These are phyloP conservation scores for Adrianichthys oophorus DNA, from an alignment of 2,797 vertebrate genomes.

Conservation along the genomic window DNA sequence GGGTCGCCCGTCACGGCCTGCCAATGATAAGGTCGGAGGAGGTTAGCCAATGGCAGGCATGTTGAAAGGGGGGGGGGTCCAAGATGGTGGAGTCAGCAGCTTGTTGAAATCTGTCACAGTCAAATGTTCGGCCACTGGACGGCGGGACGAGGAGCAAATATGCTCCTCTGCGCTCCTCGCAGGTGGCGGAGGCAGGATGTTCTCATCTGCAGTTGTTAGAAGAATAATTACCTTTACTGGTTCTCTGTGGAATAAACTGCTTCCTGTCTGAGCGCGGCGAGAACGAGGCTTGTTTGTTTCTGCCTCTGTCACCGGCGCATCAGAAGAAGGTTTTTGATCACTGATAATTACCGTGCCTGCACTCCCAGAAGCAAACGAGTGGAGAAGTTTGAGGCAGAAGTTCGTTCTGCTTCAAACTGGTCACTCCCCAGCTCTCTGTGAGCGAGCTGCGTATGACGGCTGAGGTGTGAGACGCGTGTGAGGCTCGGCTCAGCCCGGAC, in stretches of 20 bases:
- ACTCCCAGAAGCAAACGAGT: constrained; percentile 72
- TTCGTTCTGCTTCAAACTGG: too few species aligned
- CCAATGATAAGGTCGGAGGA: constrained; percentile 63
- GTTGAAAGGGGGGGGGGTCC: constrained; percentile 65
- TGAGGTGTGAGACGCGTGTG: constrained; percentile 21
- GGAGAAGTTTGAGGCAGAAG: constrained; percentile 33
- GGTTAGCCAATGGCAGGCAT: constrained; percentile 72
- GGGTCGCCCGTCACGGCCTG: constrained; percentile 50
- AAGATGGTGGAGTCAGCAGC: constrained; percentile 75
- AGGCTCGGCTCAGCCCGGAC: too few species aligned
- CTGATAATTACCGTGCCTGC: constrained; percentile 77
- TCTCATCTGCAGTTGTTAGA: constrained; percentile 34
- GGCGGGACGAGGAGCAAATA: background rate
- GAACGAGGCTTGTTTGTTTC: constrained; percentile 42
- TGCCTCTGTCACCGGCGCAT: constrained; percentile 55
- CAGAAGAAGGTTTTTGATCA: constrained; percentile 78
- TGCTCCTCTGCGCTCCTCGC: background rate
- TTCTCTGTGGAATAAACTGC: constrained; percentile 28
- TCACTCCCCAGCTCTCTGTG: too few species aligned
- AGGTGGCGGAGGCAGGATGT: constrained; percentile 10
- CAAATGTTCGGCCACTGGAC: constrained; percentile 64
- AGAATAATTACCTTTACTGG: constrained; percentile 41
- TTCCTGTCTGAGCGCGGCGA: constrained; percentile 38
- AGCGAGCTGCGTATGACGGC: constrained; percentile 22
- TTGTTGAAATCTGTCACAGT: constrained; percentile 78